These are phyloP conservation scores for Pseudorhiza aurosa DNA, from an alignment of 30 jellyfish, hydroid and myxozoan genomes.

Conservation along the genomic window DNA sequence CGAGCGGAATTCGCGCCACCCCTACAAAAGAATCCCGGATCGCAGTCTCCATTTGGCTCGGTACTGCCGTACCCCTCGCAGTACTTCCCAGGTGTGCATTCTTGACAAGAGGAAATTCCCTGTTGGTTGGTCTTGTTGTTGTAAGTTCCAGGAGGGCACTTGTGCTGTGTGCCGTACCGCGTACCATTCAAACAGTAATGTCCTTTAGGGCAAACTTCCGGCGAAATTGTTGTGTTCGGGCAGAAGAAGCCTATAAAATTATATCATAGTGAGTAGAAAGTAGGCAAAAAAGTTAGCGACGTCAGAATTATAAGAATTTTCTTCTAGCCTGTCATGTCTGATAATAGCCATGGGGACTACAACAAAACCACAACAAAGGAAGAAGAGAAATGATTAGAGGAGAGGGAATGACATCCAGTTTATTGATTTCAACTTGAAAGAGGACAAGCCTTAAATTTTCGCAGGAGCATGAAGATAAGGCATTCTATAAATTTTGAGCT, in stretches of 20 bases:
- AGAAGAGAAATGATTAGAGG: too few relatives aligned
- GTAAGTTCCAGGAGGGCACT: constrained; percentile 91
- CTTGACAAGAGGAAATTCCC: constrained; percentile 40
- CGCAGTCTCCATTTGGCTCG: constrained; percentile 72
- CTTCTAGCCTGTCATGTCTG: too few relatives aligned
- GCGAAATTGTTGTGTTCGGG: constrained; percentile 69
- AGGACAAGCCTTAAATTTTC: too few relatives aligned
- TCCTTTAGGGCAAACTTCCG: constrained; percentile 80
- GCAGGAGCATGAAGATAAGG: too few relatives aligned
- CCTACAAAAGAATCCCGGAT: constrained; percentile 81
- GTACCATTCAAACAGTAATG: constrained; percentile 89
- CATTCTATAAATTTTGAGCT: too few relatives aligned
- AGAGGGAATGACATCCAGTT: too few relatives aligned
- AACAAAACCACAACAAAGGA: too few relatives aligned
- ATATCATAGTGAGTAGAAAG: too few relatives aligned
- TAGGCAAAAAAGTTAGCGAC: too few relatives aligned
- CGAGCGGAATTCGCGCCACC: constrained; percentile 74
- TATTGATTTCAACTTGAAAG: too few relatives aligned
- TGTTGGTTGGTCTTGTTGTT: constrained; percentile 82
- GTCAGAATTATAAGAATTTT: too few relatives aligned
- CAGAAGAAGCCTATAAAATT: constrained; percentile 74
- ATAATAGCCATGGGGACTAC: too few relatives aligned
- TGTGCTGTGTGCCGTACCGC: constrained; percentile 53
- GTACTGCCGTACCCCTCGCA: constrained; percentile 80
- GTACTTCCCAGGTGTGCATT: constrained; percentile 74